These are phyloP conservation scores for Acrocephalus scirpaceus DNA, from an alignment of 2,797 vertebrate genomes.

Conservation along the genomic window DNA sequence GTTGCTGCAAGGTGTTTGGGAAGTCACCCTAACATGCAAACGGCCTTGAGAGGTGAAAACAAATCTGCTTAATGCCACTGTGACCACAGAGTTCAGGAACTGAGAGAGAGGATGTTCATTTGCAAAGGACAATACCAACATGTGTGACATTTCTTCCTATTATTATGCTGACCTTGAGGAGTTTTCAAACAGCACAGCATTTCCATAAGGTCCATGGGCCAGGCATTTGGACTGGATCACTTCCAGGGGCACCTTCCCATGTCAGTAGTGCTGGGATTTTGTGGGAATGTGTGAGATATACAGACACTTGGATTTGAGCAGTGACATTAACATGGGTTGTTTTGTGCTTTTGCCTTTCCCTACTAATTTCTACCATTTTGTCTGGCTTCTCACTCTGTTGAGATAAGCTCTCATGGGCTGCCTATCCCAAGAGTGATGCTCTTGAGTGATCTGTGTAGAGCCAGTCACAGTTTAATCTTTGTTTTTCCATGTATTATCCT, in stretches of 20 bases:
- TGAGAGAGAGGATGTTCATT: not conserved
- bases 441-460: not conserved
- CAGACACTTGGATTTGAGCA: not conserved
- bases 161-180: not conserved
- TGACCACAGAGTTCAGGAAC: not conserved
- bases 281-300: not conserved
- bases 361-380: not conserved
- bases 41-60: not conserved
- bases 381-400: not conserved
- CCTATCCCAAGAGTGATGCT: not conserved
- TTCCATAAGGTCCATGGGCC: not conserved
- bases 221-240: not conserved
- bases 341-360: not conserved
- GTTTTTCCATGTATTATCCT: not conserved
- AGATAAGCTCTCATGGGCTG: not conserved
- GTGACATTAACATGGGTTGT: accelerated
- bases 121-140: not conserved
- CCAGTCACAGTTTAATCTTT: not conserved
- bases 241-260: not conserved
- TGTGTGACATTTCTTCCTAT: not conserved
- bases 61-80: not conserved
- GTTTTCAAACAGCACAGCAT: not conserved
- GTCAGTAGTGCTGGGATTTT: not conserved
- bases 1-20: not conserved
- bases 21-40: not conserved